These are phyloP conservation scores for Synchiropus splendidus DNA, from an alignment of 2,113 vertebrate genomes.

Conservation along the genomic window DNA sequence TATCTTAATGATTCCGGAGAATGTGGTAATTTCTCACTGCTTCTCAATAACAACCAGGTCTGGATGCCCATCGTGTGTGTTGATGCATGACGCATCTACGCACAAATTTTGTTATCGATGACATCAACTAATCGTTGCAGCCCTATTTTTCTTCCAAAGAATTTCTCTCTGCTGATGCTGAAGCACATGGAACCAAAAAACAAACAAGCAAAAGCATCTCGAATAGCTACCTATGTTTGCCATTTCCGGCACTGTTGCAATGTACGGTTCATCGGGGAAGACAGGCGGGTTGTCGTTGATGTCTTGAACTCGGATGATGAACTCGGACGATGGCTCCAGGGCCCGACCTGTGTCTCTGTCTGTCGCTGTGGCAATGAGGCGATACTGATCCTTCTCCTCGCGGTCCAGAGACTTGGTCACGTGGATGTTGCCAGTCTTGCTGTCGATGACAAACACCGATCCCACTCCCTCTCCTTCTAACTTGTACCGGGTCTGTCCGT, in stretches of 20 bases:
- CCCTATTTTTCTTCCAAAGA: too few relatives aligned
- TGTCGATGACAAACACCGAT: conserved; percentile 84
- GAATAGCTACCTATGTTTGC: conserved; percentile 73
- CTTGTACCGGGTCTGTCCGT: conserved; percentile 76
- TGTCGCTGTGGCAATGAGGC: conserved; percentile 74
- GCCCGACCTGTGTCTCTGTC: conserved; percentile 75
- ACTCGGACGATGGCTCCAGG: conserved; percentile 81
- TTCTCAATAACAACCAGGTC: too few relatives aligned
- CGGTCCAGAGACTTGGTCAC: conserved; percentile 85
- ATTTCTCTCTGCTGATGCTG: too few relatives aligned
- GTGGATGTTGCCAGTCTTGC: conserved; percentile 82
- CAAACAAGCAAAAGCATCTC: too few relatives aligned
- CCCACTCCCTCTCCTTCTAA: conserved; percentile 84
- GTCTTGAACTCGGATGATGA: conserved; percentile 86
- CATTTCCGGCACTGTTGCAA: conserved; percentile 82
- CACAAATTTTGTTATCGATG: too few relatives aligned
- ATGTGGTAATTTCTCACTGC: too few relatives aligned
- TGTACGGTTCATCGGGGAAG: conserved; percentile 72
- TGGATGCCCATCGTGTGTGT: too few relatives aligned
- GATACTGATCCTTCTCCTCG: conserved; percentile 84
- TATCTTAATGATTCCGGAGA: too few relatives aligned
- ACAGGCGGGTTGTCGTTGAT: conserved; percentile 85
- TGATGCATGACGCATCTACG: too few relatives aligned
- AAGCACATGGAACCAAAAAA: too few relatives aligned
- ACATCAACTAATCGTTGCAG: too few relatives aligned